A percentile compares a stretch with the other conserved stretches of the same genome.
phyloP scores from a whole-genome alignment of 2,888 invertebrate genomes.

The Melipona bicolor region DNA sequence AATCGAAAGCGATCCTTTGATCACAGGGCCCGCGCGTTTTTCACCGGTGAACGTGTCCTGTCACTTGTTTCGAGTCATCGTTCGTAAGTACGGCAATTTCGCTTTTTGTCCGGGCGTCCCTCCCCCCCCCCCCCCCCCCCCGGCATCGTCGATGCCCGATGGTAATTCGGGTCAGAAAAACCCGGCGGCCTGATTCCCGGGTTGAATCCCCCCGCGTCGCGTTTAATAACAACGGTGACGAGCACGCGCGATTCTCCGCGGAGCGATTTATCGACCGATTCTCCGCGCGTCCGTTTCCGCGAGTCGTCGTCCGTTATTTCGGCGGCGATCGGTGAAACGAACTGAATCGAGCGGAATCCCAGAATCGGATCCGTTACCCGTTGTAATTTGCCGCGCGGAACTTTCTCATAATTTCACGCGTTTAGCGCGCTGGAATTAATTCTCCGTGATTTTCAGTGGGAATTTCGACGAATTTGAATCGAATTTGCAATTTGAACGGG shows the following conservation, averaged over 20 bases:
- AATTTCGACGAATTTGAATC: neutral
- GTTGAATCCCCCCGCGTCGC: conserved; percentile 35
- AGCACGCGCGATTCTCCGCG: conserved; percentile 40
- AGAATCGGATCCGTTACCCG: neutral
- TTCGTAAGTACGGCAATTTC: conserved; percentile 70
- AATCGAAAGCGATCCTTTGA: conserved; percentile 71
- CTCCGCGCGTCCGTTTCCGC: conserved; percentile 19
- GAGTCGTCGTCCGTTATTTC: neutral
- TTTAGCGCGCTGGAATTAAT: neutral
- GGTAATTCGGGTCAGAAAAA: conserved; percentile 64
- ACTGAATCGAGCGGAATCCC: neutral
- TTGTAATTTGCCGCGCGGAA: neutral
- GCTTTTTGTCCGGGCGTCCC: conserved; percentile 56
- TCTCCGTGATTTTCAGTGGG: neutral
- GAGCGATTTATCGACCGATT: conserved; percentile 26
- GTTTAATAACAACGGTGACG: conserved; percentile 39
- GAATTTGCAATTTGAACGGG: neutral
- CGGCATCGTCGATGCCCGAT: conserved; percentile 46
- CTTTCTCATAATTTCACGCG: neutral
- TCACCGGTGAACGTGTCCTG: conserved; percentile 49
- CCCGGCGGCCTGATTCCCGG: conserved; percentile 60
- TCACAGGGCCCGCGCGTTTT: conserved; percentile 62
- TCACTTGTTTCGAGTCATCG: conserved; percentile 67
- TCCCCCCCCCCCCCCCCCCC: neutral
- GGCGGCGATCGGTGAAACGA: neutral